Evolutionary conservation across 2,797 vertebrate genomes (phyloP).

Genomic region (Mallotus villosus): DNA sequence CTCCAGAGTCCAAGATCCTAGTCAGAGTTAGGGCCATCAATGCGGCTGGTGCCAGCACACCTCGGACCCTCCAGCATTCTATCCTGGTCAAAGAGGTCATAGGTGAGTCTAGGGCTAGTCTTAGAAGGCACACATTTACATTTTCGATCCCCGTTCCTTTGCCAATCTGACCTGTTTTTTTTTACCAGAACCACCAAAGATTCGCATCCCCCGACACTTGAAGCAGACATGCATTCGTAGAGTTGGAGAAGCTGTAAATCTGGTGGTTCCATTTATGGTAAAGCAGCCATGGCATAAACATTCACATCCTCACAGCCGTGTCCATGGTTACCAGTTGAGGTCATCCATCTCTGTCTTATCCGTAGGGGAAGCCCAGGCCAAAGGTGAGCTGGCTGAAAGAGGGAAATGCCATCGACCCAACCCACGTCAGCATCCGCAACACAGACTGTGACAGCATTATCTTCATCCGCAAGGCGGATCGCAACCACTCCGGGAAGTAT

Average conservation of each 20-base stretch:
- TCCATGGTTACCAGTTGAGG: background rate
- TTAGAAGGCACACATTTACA: background rate
- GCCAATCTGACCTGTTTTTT: background rate
- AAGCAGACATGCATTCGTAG: constrained; percentile 92
- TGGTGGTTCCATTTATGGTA: constrained; percentile 96
- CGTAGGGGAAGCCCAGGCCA: constrained; percentile 93
- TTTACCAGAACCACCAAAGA: constrained; percentile 81
- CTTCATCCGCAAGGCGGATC: constrained; percentile 95
- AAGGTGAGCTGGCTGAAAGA: constrained; percentile 93
- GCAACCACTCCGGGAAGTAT: constrained; percentile 93
- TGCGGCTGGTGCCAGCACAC: constrained; percentile 85
- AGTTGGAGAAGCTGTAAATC: constrained; percentile 94
- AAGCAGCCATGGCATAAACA: constrained; percentile 20
- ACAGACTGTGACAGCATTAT: constrained; percentile 94
- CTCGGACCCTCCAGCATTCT: constrained; percentile 85
- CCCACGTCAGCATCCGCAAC: constrained; percentile 92
- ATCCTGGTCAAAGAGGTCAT: constrained; percentile 94
- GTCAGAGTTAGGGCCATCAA: constrained; percentile 94
- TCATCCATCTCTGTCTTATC: constrained; percentile 11
- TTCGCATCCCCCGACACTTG: constrained; percentile 92
- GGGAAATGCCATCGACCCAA: constrained; percentile 81
- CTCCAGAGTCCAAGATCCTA: constrained; percentile 82
- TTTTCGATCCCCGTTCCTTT: background rate
- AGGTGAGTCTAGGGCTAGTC: constrained; percentile 74
- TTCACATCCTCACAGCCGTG: background rate